phyloP scores from a whole-genome alignment of 2,113 vertebrate genomes.

The Hydrochoerus hydrochaeris region DNA sequence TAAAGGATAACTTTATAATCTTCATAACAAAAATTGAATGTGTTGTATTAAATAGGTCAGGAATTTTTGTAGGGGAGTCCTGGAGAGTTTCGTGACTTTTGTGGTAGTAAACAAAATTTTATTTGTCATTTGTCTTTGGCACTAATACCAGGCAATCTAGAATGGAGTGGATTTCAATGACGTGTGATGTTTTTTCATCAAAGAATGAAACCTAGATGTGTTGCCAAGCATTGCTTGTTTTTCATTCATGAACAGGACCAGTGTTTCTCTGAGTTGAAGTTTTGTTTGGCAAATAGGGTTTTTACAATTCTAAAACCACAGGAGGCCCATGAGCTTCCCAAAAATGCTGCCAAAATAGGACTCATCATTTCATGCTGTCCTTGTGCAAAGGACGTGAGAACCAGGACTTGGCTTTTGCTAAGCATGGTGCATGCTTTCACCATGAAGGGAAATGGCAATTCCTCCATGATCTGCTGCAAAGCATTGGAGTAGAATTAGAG shows the following conservation, averaged over 20 bases:
- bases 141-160: neutral
- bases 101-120: neutral
- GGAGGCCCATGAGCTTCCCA: neutral
- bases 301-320: slow-evolving; percentile 34
- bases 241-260: neutral
- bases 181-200: neutral
- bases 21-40: neutral
- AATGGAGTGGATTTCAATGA: neutral
- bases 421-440: neutral
- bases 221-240: neutral
- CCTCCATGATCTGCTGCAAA: neutral
- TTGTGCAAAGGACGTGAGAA: neutral
- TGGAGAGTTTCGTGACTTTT: neutral
- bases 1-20: neutral
- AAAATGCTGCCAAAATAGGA: neutral
- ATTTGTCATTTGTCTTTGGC: neutral
- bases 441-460: neutral
- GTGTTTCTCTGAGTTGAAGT: neutral
- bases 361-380: neutral
- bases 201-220: neutral
- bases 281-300: slow-evolving; percentile 16
- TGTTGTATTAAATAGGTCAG: neutral
- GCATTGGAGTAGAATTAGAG: neutral
- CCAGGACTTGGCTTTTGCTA: neutral
- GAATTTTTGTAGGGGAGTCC: neutral